Base-by-base conservation (phyloP, 2,888 invertebrate species). In the Leptopilina myrica region DNA sequence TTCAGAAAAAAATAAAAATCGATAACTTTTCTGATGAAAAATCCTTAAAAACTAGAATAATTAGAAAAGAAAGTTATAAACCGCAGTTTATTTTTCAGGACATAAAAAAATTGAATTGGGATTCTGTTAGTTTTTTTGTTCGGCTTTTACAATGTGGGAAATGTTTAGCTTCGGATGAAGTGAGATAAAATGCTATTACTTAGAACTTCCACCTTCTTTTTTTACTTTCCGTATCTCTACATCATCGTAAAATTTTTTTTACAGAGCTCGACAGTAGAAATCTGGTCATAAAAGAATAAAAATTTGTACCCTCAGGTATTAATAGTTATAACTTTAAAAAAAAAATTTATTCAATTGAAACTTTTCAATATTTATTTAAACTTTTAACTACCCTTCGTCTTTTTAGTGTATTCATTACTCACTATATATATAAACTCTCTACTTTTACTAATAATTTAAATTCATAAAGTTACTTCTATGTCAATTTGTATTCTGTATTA, bases 201-300 rank as follows among this genome's bases (percentile, higher is more conserved):
- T 62, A 8, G 8, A 59, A 59, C 0, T 62, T 15, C 12, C 59
- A 62, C 15, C 9, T 62, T 62, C 8, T 15, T 62, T 62, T 62
- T 62, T 62, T 20, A 62, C 62, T 62, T 62, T 20, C 15, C n/a
- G 62, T 62, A 62, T 62, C 62, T 62, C 15, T 62, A 62, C 62
- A 62, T 62, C 15, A 20, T 62, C 62, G 62, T 62, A 62, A 62
- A 62, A 62, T 8, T 62, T 20, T 20, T 59, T 15, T 5, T 20
- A 59, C 0, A 59, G 12, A 59, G 59, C 62, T 7, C 20, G 62
- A 62, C 15, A 62, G 15, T 20, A 62, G 4, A 5, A 15, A 15
- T 62, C 20, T 15, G 62, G 62, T 62, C 20, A 20, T 62, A 62
- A 62, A 62, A 62, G 62, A 20, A 20, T 62, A 8, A 20, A 15